Evolutionary conservation across 1,140 invertebrate genomes (phyloP), one percentile per base, ranked within the genome.

Genomic region (Elysia chlorotica): DNA sequence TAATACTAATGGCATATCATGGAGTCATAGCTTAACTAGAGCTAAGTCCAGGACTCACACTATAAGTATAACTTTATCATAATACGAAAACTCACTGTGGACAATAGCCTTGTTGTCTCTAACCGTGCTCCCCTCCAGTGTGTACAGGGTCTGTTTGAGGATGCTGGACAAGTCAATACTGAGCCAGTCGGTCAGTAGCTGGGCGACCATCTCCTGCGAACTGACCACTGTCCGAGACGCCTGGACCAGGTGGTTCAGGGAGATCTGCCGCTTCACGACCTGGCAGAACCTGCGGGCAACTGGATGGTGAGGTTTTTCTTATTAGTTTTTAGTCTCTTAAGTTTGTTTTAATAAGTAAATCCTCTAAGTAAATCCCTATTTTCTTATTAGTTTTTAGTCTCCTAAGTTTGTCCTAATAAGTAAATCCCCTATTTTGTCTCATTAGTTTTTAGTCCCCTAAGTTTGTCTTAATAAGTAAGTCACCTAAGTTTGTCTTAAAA

Each of bases 121-220:
- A 41, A 86, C 82, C 41, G 62, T 83, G 78, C 83, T 84, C n/a
- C 79, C 77, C 65, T 88, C 87, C 78, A 86, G 85, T 5, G 86
- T 88, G 67, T 89, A 88, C 2, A 89, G 77, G 0, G 86, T 89
- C 81, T 90, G 88, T 78, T 87, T 83, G 38, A 83, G 79, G 59
- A 89, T 88, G 31, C 84, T 82, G 57, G 85, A 84, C 17, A 88
- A 76, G 74, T 90, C 89, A 0, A 89, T 78, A 54, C 79, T 84
- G 23, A 83, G 75, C 89, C 88, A 89, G 67, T 87, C 86, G 23
- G 82, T 80, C 17, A 86, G 73, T 82, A 87, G 85, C 79, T 87
- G 86, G n/a, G 76, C 67, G 23, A 81, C 82, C 37, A 86, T 79
- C 33, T 87, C 85, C 10, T 77, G 23, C 37, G 77, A 82, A 33